phyloP scores from a whole-genome alignment of 2,113 vertebrate species.

The Phocoena phocoena region DNA sequence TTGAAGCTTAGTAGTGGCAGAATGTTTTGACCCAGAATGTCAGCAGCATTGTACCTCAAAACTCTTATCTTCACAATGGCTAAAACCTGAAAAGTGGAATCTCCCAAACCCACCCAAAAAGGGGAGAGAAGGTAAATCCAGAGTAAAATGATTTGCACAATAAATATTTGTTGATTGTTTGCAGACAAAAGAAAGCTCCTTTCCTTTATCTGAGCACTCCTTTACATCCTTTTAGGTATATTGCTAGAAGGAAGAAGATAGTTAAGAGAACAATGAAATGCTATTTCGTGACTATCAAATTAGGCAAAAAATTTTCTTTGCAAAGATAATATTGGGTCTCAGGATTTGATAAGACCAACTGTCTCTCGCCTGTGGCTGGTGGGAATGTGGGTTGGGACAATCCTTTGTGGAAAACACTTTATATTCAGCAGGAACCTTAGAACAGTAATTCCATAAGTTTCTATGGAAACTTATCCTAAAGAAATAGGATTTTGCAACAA shows the following conservation, averaged over 20 bases:
- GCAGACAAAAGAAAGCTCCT: slow-evolving; percentile 57
- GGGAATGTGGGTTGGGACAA: neutral
- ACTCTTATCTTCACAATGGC: neutral
- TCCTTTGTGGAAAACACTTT: slow-evolving; percentile 24
- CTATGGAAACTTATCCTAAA: neutral
- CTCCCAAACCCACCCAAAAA: neutral
- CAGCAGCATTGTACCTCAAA: neutral
- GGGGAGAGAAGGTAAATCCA: neutral
- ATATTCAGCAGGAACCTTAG: slow-evolving; percentile 6
- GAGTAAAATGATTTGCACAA: slow-evolving; percentile 50
- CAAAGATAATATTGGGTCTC: slow-evolving; percentile 47
- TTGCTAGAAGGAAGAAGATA: slow-evolving; percentile 35
- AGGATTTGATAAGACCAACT: slow-evolving; percentile 55
- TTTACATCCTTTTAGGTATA: slow-evolving; percentile 44
- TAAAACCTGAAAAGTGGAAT: neutral
- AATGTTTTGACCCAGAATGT: neutral
- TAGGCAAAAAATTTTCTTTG: neutral
- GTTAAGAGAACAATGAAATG: slow-evolving; percentile 65
- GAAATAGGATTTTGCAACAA: slow-evolving; percentile 4
- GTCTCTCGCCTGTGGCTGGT: neutral
- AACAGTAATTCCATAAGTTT: neutral
- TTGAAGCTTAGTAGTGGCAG: neutral
- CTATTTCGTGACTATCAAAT: slow-evolving; percentile 52
- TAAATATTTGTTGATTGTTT: slow-evolving; percentile 63
- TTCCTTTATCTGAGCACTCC: slow-evolving; percentile 17